These are phyloP conservation scores for Myotis lucifugus DNA, from an alignment of 2,113 vertebrate genomes.

Conservation along the genomic window DNA sequence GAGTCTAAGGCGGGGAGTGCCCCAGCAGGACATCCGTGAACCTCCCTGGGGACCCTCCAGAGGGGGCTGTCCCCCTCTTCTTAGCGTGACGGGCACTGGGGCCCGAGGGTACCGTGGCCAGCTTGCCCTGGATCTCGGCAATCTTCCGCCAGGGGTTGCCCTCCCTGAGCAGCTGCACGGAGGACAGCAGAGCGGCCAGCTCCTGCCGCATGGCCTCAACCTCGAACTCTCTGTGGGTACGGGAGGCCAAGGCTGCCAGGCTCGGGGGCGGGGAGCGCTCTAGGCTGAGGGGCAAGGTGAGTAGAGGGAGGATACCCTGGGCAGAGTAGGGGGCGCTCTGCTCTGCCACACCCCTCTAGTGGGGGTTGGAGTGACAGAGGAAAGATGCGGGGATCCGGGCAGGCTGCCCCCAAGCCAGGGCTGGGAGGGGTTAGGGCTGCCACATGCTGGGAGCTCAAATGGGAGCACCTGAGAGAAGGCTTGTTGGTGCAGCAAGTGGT, in stretches of 20 bases:
- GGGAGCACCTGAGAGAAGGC: neutral
- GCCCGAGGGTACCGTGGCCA: constrained; percentile 62
- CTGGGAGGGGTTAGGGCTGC: neutral
- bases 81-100: neutral
- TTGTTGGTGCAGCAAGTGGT: accelerated
- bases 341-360: neutral
- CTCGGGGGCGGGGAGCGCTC: accelerated
- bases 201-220: constrained; percentile 29
- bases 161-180: constrained; percentile 67
- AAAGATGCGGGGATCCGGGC: too few relatives aligned
- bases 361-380: neutral
- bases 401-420: neutral
- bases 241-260: neutral
- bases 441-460: neutral
- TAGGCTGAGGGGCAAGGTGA: neutral
- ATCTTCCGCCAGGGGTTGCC: constrained; percentile 49
- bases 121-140: constrained; percentile 70
- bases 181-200: constrained; percentile 46
- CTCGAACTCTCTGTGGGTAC: constrained; percentile 46
- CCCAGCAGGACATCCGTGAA: neutral
- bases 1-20: neutral
- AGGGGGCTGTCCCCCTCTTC: neutral
- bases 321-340: neutral
- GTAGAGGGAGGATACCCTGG: neutral
- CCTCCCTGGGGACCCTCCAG: neutral